phyloP scores from a whole-genome alignment of 2,113 vertebrate genomes.

The Pavo muticus region DNA sequence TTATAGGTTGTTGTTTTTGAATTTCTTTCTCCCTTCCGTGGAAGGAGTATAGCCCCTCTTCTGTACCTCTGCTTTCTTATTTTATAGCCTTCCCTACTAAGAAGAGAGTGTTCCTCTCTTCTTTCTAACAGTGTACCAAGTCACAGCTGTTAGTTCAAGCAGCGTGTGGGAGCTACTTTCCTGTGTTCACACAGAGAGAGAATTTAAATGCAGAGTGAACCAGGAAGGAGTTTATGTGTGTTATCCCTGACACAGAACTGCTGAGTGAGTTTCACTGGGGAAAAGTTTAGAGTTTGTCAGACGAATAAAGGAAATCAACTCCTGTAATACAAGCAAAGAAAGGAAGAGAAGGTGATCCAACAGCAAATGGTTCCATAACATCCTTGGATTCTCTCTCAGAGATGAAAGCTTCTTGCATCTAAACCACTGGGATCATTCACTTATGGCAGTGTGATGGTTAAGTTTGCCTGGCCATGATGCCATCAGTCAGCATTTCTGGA shows the following conservation, averaged over 20 bases:
- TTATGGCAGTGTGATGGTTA: neutral
- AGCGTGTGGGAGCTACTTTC: neutral
- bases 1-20: neutral
- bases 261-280: neutral
- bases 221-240: neutral
- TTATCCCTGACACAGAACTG: slow-evolving; percentile 28
- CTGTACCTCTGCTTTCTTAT: neutral
- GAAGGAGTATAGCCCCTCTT: neutral
- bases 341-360: neutral
- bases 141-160: slow-evolving; percentile 25
- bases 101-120: neutral
- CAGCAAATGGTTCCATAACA: neutral
- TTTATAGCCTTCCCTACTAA: slow-evolving; percentile 14
- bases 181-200: slow-evolving; percentile 24
- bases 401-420: neutral
- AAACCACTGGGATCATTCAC: neutral
- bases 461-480: neutral
- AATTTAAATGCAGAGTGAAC: slow-evolving; percentile 37
- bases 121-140: slow-evolving; percentile 5
- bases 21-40: neutral
- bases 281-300: neutral
- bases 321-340: neutral
- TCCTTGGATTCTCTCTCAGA: neutral
- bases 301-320: neutral
- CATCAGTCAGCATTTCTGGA: neutral